These are phyloP conservation scores for Actinemys pallida DNA, from an alignment of 2,113 vertebrate genomes.

Conservation along the genomic window DNA sequence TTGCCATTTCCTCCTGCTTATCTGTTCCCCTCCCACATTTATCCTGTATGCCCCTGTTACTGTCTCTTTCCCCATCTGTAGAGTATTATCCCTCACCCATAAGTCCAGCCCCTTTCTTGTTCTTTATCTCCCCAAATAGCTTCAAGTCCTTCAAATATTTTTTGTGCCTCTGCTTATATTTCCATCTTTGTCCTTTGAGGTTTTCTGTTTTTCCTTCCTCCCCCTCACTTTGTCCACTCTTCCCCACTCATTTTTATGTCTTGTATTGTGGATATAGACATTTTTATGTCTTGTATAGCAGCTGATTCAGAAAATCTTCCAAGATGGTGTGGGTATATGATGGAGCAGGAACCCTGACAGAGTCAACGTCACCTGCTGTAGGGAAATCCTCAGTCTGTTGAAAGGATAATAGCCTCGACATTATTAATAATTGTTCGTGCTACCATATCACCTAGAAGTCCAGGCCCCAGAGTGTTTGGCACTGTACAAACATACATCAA, in stretches of 20 bases:
- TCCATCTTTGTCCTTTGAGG: neutral
- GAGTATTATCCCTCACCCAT: neutral
- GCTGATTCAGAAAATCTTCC: neutral
- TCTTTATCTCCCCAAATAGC: neutral
- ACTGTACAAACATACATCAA: neutral
- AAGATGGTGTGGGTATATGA: neutral
- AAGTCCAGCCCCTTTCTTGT: neutral
- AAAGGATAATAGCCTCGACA: neutral
- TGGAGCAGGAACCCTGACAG: neutral
- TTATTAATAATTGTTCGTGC: neutral
- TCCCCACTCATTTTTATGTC: neutral
- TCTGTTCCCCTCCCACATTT: no score
- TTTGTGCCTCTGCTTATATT: no score
- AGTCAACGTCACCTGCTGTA: neutral
- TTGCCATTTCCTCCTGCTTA: neutral
- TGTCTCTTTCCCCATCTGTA: neutral
- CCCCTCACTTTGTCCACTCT: neutral
- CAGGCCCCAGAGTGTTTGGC: neutral
- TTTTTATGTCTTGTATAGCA: neutral
- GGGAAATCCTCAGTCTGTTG: neutral
- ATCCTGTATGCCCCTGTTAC: no score
- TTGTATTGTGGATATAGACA: neutral
- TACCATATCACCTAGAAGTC: neutral
- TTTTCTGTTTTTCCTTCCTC: neutral
- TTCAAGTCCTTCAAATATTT: neutral